phyloP scores from a whole-genome alignment of 2,888 invertebrate genomes.

The Dysmachus trigonus region DNA sequence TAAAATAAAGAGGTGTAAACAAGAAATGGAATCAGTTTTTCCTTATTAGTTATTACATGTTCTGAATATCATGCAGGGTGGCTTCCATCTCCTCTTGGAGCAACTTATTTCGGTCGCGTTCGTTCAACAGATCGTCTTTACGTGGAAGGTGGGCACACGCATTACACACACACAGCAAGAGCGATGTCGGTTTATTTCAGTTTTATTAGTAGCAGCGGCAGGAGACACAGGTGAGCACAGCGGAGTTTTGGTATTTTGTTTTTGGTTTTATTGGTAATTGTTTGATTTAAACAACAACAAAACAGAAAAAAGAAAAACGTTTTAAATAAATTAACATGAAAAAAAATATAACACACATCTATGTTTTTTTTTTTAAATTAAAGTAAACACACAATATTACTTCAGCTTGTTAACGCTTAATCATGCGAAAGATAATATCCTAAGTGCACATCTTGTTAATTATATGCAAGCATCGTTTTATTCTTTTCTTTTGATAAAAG shows the following conservation, averaged over 20 bases:
- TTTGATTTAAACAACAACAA: slow-evolving; percentile 50
- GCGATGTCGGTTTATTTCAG: slow-evolving; percentile 36
- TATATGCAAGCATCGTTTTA: too few relatives aligned
- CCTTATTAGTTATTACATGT: slow-evolving; percentile 78
- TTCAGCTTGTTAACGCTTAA: background rate
- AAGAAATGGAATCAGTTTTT: slow-evolving; percentile 30
- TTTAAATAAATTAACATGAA: slow-evolving; percentile 8
- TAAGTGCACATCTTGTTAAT: too few relatives aligned
- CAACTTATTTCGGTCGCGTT: slow-evolving; percentile 95
- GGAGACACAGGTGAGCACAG: slow-evolving; percentile 14
- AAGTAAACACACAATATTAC: background rate
- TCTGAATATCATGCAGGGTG: slow-evolving; percentile 98
- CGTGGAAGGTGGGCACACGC: background rate
- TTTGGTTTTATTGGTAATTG: slow-evolving; percentile 7
- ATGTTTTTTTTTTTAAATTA: background rate
- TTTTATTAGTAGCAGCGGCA: slow-evolving; percentile 29
- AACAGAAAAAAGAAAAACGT: slow-evolving; percentile 50
- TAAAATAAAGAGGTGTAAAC: slow-evolving; percentile 6
- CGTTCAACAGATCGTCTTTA: slow-evolving; percentile 94
- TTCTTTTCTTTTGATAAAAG: too few relatives aligned
- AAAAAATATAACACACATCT: background rate
- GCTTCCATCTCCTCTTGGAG: slow-evolving; percentile 99
- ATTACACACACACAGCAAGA: background rate
- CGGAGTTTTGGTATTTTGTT: slow-evolving; percentile 10
- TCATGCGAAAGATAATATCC: background rate